Conservation (phyloP, 2,797 vertebrate genomes). For the Phrynocephalus forsythii region DNA sequence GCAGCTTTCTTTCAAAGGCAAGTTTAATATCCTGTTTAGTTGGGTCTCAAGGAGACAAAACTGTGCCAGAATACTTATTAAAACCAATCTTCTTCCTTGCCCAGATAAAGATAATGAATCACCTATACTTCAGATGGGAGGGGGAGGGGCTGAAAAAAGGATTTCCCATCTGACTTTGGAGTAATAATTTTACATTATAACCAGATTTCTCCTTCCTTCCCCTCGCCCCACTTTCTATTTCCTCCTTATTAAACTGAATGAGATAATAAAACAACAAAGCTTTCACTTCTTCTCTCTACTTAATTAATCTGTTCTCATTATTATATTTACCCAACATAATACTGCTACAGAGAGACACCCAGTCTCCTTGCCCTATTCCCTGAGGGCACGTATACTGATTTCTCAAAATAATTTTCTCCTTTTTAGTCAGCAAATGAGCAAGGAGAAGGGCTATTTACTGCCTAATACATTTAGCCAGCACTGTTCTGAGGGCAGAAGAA, state of each 20-base stretch:
- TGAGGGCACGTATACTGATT: slow-evolving; percentile 52
- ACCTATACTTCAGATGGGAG: neutral
- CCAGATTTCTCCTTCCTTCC: neutral
- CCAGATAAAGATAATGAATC: slow-evolving; percentile 30
- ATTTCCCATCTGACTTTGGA: slow-evolving; percentile 15
- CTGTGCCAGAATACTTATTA: slow-evolving; percentile 42
- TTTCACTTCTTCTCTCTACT: slow-evolving; percentile 69
- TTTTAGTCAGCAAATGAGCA: slow-evolving; percentile 57
- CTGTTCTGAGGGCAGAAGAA: neutral
- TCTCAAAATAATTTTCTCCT: slow-evolving; percentile 28
- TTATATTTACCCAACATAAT: slow-evolving; percentile 61
- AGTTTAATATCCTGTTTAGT: neutral
- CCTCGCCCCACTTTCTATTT: neutral
- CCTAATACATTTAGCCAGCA: slow-evolving; percentile 2
- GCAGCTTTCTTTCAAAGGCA: neutral
- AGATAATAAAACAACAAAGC: slow-evolving; percentile 66
- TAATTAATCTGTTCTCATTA: slow-evolving; percentile 73
- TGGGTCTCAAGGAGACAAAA: slow-evolving; percentile 31
- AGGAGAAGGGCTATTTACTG: slow-evolving; percentile 7
- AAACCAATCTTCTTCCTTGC: slow-evolving; percentile 26
- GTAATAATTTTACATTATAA: slow-evolving; percentile 33
- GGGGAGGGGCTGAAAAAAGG: neutral
- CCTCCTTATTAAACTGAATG: slow-evolving; percentile 44
- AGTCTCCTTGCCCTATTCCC: slow-evolving; percentile 54
- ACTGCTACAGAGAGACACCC: slow-evolving; percentile 41